phyloP scores from a whole-genome alignment of 2,113 vertebrate species.

The Oryzias melastigma region DNA sequence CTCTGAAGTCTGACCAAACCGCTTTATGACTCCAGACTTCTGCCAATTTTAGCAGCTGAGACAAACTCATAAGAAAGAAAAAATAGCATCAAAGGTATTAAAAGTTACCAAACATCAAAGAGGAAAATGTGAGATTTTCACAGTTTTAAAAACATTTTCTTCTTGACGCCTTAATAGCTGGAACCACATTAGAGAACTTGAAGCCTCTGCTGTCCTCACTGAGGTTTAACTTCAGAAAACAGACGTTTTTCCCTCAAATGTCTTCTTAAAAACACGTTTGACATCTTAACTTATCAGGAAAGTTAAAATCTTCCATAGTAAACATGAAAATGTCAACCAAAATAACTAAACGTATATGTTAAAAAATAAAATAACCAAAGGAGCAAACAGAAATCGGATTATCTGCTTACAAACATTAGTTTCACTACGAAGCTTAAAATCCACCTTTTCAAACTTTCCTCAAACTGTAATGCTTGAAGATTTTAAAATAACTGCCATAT shows the following conservation, averaged over 20 bases:
- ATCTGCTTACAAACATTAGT: too few relatives aligned
- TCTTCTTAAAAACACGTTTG: too few relatives aligned
- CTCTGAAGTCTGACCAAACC: conserved; percentile 3
- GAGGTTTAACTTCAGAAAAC: too few relatives aligned
- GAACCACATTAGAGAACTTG: background rate
- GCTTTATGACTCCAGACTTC: conserved; percentile 34
- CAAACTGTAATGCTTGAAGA: too few relatives aligned
- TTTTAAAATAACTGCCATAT: too few relatives aligned
- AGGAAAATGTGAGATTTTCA: background rate
- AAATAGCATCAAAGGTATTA: conserved; percentile 12
- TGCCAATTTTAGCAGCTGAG: conserved; percentile 7
- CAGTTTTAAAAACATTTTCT: background rate
- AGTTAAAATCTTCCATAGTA: background rate
- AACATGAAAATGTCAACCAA: background rate
- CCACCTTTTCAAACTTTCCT: too few relatives aligned
- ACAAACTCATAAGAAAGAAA: conserved; percentile 35
- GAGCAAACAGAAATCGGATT: too few relatives aligned
- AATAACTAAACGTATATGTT: too few relatives aligned
- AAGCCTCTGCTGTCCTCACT: background rate
- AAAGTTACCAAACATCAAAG: conserved; percentile 19
- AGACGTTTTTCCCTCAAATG: too few relatives aligned
- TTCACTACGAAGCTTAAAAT: too few relatives aligned
- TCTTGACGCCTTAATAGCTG: background rate
- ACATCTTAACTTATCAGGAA: conserved; percentile 2
- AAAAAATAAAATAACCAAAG: too few relatives aligned